A percentile compares a stretch with the other conserved stretches of the same genome.
phyloP scores from a whole-genome alignment of 2,113 vertebrate species.

The Chroicocephalus ridibundus region DNA sequence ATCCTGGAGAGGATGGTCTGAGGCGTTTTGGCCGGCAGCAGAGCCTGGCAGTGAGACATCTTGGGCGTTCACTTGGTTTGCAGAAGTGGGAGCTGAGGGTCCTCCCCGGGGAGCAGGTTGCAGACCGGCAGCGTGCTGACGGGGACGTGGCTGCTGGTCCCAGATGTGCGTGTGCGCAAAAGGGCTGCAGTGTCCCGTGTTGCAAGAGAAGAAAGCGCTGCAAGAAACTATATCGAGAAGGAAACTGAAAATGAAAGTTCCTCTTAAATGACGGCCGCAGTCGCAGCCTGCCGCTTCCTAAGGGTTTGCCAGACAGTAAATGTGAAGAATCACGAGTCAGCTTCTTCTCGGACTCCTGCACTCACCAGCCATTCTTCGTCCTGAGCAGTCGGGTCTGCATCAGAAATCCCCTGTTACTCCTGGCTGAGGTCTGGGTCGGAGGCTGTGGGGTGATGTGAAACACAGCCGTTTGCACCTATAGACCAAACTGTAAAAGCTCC shows the following conservation, averaged over 20 bases:
- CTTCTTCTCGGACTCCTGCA: background rate
- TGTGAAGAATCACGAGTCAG: background rate
- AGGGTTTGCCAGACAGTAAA: background rate
- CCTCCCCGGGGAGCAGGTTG: background rate
- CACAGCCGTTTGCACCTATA: accelerated
- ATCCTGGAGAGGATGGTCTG: background rate
- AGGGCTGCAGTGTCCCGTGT: accelerated
- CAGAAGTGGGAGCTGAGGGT: background rate
- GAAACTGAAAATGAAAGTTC: slow-evolving; percentile 39
- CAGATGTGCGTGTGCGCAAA: background rate
- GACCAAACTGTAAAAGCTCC: background rate
- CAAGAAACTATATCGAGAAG: background rate
- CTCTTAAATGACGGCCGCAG: background rate
- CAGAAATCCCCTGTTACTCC: accelerated
- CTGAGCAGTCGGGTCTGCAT: accelerated
- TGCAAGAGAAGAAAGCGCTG: background rate
- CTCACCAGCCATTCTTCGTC: background rate
- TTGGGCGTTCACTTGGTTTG: background rate
- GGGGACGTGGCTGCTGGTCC: accelerated
- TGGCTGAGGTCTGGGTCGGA: background rate
- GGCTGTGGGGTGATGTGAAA: background rate
- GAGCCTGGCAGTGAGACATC: accelerated
- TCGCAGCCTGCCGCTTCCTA: background rate
- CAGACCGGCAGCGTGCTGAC: accelerated
- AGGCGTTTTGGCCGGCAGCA: accelerated